Evolutionary conservation across 2,113 vertebrate genomes (phyloP).

Genomic region (Tichodroma muraria): DNA sequence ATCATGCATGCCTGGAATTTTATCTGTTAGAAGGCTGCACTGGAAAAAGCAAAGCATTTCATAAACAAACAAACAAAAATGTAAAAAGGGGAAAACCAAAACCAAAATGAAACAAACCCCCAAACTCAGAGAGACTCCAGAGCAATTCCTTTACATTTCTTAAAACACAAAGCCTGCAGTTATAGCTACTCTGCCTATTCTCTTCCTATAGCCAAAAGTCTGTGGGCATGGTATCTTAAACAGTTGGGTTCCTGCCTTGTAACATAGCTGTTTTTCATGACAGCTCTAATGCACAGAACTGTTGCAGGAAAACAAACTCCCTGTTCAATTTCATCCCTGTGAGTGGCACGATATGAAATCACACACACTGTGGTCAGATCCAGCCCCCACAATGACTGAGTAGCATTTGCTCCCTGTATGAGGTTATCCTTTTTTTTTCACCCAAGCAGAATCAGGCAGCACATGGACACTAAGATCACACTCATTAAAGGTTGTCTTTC

Average conservation of each 20-base stretch:
- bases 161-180: neutral
- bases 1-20: neutral
- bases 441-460: neutral
- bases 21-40: neutral
- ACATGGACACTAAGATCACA: neutral
- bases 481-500: neutral
- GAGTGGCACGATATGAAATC: neutral
- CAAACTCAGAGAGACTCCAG: neutral
- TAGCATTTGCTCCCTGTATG: neutral
- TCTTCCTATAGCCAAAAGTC: neutral
- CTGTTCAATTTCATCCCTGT: neutral
- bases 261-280: neutral
- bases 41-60: neutral
- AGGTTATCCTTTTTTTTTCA: neutral
- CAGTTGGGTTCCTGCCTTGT: neutral
- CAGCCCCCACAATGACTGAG: neutral
- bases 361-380: rapidly evolving
- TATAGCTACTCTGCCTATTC: neutral
- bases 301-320: neutral
- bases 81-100: neutral
- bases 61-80: neutral
- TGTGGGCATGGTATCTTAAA: neutral
- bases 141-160: neutral
- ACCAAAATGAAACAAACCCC: neutral
- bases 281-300: neutral